Base-by-base conservation (phyloP, 2,888 invertebrate species). In the Tortrix viridana region DNA sequence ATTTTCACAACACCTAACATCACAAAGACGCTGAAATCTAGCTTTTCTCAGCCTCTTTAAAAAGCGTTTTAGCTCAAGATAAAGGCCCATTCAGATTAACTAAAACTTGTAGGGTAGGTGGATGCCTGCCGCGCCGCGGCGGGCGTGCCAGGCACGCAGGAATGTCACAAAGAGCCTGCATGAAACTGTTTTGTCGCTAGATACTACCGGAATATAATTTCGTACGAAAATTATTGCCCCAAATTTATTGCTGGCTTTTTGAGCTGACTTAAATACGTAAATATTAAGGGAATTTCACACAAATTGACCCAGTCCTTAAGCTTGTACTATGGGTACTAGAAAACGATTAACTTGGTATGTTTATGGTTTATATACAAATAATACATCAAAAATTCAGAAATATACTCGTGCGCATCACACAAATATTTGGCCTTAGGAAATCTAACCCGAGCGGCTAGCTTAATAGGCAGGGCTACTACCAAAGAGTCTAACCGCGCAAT, bases 171-270 rank as follows among this genome's bases (percentile, higher is more conserved):
- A 52, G 52, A 38, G 37, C 37, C 44, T 3, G n/a, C 41, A 16
- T 18, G 18, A 18, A 19, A 18, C 32, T 9, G 20, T 41, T 38
- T 20, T 37, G n/a, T 22, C n/a, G 20, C 9, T 38, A 38, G 6
- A n/a, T 37, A 19, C 52, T n/a, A 22, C 52, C 12, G 9, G 38
- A 14, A 38, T 37, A 50, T 18, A 52, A 52, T 38, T 52, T 52
- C 32, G 32, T 50, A 22, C 4, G 52, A 52, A 52, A 52, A 52
- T 52, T 52, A 52, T 38, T 52, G 52, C 12, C 12, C 19, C 38
- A 20, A 52, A 52, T 38, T 38, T 38, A 38, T 37, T 19, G 19
- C 19, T 44, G 16, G 44, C 18, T 19, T 44, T 44, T 44, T 44
- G 44, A 44, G 16, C 6, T 18, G 6, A 19, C 2, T 14, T 41